Conservation (phyloP, 2,888 invertebrate genomes). For the Dolichomitus sp. region DNA sequence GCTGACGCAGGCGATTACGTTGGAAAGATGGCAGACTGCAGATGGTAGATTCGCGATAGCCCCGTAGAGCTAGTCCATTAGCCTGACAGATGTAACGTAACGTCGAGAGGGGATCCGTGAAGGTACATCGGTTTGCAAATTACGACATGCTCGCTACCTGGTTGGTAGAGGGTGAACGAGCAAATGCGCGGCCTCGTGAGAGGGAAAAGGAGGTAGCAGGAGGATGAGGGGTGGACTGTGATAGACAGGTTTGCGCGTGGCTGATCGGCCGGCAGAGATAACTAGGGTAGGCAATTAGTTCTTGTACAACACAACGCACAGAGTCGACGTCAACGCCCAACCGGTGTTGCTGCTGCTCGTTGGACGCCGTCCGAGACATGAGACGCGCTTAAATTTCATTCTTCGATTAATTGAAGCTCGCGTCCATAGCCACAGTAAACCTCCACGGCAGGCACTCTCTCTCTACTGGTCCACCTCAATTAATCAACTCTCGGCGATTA, state of each 20-base stretch:
- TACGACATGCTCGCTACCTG: conserved; percentile 79
- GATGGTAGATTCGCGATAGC: conserved; percentile 77
- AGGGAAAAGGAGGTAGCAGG: conserved; percentile 8
- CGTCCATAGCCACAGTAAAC: background rate
- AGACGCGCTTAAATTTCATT: conserved; percentile 48
- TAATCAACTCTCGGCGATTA: background rate
- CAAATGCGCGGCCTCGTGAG: conserved; percentile 43
- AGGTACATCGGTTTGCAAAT: conserved; percentile 81
- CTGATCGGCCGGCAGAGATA: conserved; percentile 71
- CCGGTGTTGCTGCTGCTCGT: conserved; percentile 18
- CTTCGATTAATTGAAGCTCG: conserved; percentile 56
- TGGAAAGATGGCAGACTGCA: conserved; percentile 75
- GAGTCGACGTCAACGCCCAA: conserved; percentile 59
- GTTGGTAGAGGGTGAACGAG: conserved; percentile 54
- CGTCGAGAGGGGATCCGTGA: conserved; percentile 72
- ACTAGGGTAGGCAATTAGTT: conserved; percentile 75
- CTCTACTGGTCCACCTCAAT: background rate
- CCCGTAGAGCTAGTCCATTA: conserved; percentile 80
- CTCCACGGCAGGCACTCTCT: conserved; percentile 11
- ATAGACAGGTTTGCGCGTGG: conserved; percentile 74
- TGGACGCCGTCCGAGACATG: conserved; percentile 43
- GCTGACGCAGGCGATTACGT: conserved; percentile 49
- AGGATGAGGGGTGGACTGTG: conserved; percentile 67
- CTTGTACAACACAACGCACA: conserved; percentile 54
- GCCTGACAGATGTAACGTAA: conserved; percentile 83